phyloP scores from a whole-genome alignment of 2,888 invertebrate genomes.

The Leptogaster cylindrica region DNA sequence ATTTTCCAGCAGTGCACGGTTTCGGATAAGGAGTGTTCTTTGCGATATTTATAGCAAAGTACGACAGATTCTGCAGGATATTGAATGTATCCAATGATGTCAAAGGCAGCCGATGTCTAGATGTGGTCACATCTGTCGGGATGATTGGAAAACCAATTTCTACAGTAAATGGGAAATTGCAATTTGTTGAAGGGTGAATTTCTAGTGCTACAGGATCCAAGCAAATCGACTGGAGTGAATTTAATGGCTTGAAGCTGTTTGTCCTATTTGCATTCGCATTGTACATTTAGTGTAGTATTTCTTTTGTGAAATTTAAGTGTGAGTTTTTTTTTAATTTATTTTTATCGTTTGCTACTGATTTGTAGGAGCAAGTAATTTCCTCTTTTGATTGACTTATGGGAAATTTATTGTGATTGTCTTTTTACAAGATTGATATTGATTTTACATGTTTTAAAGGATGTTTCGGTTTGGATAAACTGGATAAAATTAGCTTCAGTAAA shows the following conservation, averaged over 20 bases:
- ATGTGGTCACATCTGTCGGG: constrained; percentile 36
- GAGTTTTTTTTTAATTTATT: too few relatives aligned
- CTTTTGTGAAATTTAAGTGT: too few relatives aligned
- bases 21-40: constrained; percentile 11
- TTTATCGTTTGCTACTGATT: too few relatives aligned
- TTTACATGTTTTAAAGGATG: too few relatives aligned
- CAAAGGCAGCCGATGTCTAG: constrained; percentile 25
- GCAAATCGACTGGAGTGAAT: constrained; percentile 32
- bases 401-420: too few relatives aligned
- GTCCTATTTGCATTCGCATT: constrained; percentile 35
- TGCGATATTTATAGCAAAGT: constrained; percentile 18
- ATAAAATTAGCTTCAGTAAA: too few relatives aligned
- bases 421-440: too few relatives aligned
- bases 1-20: constrained; percentile 4
- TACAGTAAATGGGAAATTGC: constrained; percentile 34
- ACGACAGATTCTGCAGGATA: neutral
- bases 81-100: constrained; percentile 23
- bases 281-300: too few relatives aligned
- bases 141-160: constrained; percentile 36
- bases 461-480: too few relatives aligned
- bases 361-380: too few relatives aligned
- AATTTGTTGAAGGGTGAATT: constrained; percentile 34
- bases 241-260: constrained; percentile 34
- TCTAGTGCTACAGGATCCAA: constrained; percentile 7
- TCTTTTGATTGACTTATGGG: too few relatives aligned